Evolutionary conservation across 1,140 invertebrate genomes (phyloP).

Genomic region (Macrosteles quadrilineatus): DNA sequence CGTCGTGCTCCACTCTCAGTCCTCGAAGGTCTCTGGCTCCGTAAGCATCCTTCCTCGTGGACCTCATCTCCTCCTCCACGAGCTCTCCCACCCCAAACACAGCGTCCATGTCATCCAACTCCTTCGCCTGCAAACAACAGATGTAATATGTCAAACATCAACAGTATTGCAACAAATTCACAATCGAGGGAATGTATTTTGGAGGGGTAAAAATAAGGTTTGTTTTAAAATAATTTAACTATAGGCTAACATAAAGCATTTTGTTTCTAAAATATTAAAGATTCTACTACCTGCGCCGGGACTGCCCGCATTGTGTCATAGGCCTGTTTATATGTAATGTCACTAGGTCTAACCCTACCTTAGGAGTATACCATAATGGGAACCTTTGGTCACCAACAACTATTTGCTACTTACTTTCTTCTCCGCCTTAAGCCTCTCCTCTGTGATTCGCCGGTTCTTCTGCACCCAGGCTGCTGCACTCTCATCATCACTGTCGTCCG

Average conservation of each 20-base stretch:
- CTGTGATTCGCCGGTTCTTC: slow-evolving; percentile 72
- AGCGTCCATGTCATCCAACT: slow-evolving; percentile 92
- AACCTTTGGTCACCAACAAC: no score
- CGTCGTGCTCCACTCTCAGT: slow-evolving; percentile 84
- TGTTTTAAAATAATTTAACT: no score
- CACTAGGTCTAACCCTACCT: no score
- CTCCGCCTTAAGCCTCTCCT: slow-evolving; percentile 84
- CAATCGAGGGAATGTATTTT: no score
- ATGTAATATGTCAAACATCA: background rate
- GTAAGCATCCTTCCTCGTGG: slow-evolving; percentile 65
- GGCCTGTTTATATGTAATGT: no score
- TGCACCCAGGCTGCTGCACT: slow-evolving; percentile 78
- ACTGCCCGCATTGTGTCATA: no score
- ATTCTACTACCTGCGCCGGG: no score
- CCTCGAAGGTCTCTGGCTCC: slow-evolving; percentile 73
- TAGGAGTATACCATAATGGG: no score
- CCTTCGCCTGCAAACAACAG: slow-evolving; percentile 69
- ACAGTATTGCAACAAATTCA: no score
- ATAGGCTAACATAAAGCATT: no score
- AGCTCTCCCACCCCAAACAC: slow-evolving; percentile 89
- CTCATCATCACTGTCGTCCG: slow-evolving; percentile 66
- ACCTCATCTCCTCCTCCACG: slow-evolving; percentile 73
- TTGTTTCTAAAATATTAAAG: no score
- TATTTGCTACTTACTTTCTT: slow-evolving; percentile 82
- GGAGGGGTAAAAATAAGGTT: no score